These are phyloP conservation scores for Diphyllodes magnificus DNA, from an alignment of 2,113 vertebrate species.

Conservation along the genomic window DNA sequence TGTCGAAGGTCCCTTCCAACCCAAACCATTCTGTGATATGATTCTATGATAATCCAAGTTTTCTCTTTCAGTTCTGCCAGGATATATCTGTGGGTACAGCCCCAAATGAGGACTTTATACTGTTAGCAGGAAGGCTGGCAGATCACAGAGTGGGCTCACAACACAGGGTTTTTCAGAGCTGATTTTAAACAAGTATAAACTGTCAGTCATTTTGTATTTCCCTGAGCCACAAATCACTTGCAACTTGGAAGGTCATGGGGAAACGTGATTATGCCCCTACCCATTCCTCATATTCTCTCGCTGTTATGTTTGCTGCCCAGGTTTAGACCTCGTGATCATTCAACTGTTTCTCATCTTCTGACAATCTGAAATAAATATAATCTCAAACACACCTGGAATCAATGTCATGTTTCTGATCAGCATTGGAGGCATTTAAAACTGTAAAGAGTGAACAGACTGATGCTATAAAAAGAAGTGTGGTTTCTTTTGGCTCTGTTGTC, in stretches of 20 bases:
- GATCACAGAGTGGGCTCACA: neutral
- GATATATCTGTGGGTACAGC: accelerated
- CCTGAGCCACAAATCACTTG: neutral
- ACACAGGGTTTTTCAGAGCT: neutral
- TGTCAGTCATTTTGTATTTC: neutral
- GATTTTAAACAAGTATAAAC: neutral
- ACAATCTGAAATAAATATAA: neutral
- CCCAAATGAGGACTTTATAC: neutral
- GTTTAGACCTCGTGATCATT: neutral
- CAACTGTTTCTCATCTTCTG: neutral
- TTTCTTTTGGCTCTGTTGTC: neutral
- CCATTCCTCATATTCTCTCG: neutral
- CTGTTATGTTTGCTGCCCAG: neutral
- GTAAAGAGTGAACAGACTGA: neutral
- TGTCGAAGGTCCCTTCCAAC: neutral
- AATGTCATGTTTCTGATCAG: neutral
- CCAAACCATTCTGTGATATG: neutral
- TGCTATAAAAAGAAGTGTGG: neutral
- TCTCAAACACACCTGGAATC: neutral
- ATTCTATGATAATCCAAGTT: neutral
- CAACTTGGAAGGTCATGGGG: neutral
- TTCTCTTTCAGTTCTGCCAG: accelerated
- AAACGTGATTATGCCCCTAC: neutral
- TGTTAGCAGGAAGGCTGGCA: neutral
- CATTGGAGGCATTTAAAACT: neutral